A percentile compares a stretch with the other conserved stretches of the same genome.
Evolutionary conservation across 23 tunicate genomes (phyloP).

Genomic region (Corella eumyota): DNA sequence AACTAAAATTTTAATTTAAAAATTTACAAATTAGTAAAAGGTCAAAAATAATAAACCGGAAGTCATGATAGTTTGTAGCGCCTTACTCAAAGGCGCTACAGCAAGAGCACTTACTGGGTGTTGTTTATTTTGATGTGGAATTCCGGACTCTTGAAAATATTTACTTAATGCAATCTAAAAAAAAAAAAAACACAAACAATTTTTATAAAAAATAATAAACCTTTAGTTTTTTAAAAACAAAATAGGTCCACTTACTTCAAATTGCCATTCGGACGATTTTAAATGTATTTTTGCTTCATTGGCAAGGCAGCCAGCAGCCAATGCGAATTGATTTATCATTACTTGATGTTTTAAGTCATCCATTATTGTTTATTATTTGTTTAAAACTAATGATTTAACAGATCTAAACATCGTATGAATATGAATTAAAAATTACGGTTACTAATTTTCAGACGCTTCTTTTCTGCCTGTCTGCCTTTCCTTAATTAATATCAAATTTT

Average conservation of each 20-base stretch:
- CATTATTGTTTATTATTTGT: constrained; percentile 52
- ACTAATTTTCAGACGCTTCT: too few relatives aligned
- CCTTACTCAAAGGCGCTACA: too few relatives aligned
- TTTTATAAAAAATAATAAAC: too few relatives aligned
- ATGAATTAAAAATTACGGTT: too few relatives aligned
- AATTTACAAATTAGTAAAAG: not conserved
- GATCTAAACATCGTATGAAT: too few relatives aligned
- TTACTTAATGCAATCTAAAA: constrained; percentile 59
- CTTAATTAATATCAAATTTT: too few relatives aligned
- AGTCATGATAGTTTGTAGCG: too few relatives aligned
- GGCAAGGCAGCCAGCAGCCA: constrained; percentile 77
- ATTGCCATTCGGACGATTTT: constrained; percentile 78
- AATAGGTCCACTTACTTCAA: constrained; percentile 39
- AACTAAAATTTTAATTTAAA: constrained; percentile 20
- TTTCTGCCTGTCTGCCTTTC: too few relatives aligned
- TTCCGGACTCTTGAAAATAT: constrained; percentile 88
- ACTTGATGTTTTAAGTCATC: constrained; percentile 93
- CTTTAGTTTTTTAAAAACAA: too few relatives aligned
- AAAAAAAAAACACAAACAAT: not conserved
- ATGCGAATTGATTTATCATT: constrained; percentile 84
- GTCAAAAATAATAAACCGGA: not conserved
- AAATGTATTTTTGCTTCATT: constrained; percentile 77
- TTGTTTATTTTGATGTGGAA: constrained; percentile 64
- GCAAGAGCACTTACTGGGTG: constrained; percentile 57
- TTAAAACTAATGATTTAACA: too few relatives aligned